These are phyloP conservation scores for Hyles vespertilio DNA, from an alignment of 1,140 invertebrate species.

Conservation along the genomic window DNA sequence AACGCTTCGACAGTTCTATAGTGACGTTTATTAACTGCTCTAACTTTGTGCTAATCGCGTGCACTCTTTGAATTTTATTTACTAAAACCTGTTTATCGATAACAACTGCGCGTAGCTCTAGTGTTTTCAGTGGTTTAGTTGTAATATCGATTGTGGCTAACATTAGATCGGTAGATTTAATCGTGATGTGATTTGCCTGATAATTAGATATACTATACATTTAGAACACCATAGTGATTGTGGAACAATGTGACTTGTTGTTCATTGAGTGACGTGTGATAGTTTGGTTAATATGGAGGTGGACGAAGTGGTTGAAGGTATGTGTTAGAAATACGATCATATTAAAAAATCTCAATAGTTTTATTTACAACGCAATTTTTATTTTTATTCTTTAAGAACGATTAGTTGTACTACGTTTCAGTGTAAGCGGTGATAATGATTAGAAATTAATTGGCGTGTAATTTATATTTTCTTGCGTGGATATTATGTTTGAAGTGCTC, in stretches of 20 bases:
- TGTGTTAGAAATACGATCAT: neutral
- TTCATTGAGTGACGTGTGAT: neutral
- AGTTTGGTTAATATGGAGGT: slow-evolving; percentile 1
- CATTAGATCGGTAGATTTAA: neutral
- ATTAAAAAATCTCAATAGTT: no score
- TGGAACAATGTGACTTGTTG: slow-evolving; percentile 5
- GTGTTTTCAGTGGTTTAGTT: neutral
- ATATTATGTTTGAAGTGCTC: no score
- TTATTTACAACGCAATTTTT: no score
- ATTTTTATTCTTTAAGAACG: no score
- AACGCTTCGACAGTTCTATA: slow-evolving; percentile 20
- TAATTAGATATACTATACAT: slow-evolving; percentile 4
- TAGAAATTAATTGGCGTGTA: no score
- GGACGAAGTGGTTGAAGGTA: slow-evolving; percentile 1
- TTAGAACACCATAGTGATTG: neutral
- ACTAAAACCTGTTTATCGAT: neutral
- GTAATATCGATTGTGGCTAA: neutral
- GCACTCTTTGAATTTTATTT: neutral
- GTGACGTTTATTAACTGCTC: slow-evolving; percentile 14
- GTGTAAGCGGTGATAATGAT: no score
- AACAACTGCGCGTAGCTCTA: neutral
- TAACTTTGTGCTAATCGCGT: neutral
- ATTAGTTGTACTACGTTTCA: no score
- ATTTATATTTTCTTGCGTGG: no score
- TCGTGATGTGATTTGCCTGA: slow-evolving; percentile 2